Evolutionary conservation across 2,113 vertebrate species (phyloP).

Genomic region (Cygnus buccinator): DNA sequence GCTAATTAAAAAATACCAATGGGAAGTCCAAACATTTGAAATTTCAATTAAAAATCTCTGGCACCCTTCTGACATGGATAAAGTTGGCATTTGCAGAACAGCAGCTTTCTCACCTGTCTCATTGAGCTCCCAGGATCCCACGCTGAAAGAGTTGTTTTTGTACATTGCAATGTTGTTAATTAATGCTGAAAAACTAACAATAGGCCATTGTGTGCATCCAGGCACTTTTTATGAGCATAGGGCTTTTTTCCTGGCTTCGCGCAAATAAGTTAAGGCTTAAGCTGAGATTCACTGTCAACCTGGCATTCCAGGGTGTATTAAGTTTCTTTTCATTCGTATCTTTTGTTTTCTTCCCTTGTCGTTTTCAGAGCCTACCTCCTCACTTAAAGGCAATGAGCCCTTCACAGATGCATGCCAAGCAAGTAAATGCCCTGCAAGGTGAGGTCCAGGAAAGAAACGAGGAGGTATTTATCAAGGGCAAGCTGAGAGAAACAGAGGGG

Average conservation of each 20-base stretch:
- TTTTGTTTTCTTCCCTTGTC: background rate
- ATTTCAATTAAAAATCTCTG: conserved; percentile 61
- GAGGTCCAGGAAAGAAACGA: conserved; percentile 69
- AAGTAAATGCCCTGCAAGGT: conserved; percentile 9
- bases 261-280: conserved; percentile 25
- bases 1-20: conserved; percentile 63
- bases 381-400: conserved; percentile 42
- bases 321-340: background rate
- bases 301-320: conserved; percentile 1
- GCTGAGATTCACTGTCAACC: background rate
- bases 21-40: conserved; percentile 66
- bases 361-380: conserved; percentile 74
- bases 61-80: conserved; percentile 62
- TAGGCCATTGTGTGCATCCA: conserved; percentile 53
- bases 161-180: conserved; percentile 24
- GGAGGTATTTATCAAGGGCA: conserved; percentile 64
- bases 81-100: conserved; percentile 53
- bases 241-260: background rate
- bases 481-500: conserved; percentile 74
- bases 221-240: conserved; percentile 14
- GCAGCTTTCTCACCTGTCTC: conserved; percentile 70
- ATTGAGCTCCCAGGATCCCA: conserved; percentile 10
- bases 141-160: conserved; percentile 45
- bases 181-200: conserved; percentile 49
- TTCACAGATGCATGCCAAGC: background rate